Evolutionary conservation across 2,113 vertebrate species (phyloP).

Genomic region (Columbina picui): DNA sequence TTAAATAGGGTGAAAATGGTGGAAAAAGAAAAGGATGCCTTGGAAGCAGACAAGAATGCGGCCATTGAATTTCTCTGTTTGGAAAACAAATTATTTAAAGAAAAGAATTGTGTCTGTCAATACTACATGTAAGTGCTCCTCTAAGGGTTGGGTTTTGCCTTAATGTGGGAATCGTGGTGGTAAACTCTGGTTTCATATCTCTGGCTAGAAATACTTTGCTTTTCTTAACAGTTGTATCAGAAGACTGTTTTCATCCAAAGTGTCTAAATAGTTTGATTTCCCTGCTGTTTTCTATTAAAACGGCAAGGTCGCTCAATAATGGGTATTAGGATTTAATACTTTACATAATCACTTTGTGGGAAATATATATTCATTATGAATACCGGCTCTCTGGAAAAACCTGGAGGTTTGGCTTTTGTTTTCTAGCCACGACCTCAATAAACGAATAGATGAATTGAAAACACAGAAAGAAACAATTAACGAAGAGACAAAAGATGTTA

Average conservation of each 20-base stretch:
- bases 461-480: conserved; percentile 86
- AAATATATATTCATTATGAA: background rate
- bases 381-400: background rate
- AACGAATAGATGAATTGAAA: conserved; percentile 81
- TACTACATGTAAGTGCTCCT: conserved; percentile 89
- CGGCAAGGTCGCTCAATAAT: background rate
- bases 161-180: background rate
- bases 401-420: background rate
- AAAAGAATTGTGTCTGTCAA: conserved; percentile 89
- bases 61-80: conserved; percentile 91
- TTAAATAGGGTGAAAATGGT: conserved; percentile 95
- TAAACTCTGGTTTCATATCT: background rate
- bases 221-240: background rate
- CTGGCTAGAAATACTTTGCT: background rate
- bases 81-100: conserved; percentile 92
- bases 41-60: conserved; percentile 93
- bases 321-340: background rate
- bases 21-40: conserved; percentile 94
- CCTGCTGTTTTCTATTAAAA: background rate
- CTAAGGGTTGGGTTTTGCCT: background rate
- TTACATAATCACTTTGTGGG: background rate
- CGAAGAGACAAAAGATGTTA: conserved; percentile 87
- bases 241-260: background rate
- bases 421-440: conserved; percentile 87
- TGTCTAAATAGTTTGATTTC: background rate